Evolutionary conservation across 2,888 invertebrate species (phyloP).

Genomic region (Eubasilissa splendida): DNA sequence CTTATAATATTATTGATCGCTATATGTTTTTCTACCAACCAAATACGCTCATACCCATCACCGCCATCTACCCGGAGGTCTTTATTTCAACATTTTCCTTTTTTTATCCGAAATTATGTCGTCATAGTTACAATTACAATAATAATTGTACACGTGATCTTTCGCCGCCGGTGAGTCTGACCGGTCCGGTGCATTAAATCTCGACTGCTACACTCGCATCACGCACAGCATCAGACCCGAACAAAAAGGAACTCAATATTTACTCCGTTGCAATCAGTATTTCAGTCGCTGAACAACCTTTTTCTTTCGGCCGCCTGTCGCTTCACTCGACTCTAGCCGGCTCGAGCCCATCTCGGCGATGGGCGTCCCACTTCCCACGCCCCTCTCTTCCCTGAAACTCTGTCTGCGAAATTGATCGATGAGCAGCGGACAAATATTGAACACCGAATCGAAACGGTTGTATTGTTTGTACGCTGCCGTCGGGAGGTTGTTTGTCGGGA

Average conservation of each 20-base stretch:
- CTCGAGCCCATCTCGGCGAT: slow-evolving; percentile 16
- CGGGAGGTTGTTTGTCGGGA: not conserved
- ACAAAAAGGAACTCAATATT: not conserved
- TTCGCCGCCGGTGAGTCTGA: slow-evolving; percentile 42
- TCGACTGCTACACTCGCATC: not conserved
- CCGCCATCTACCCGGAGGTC: not conserved
- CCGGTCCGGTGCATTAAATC: slow-evolving; percentile 26
- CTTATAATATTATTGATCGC: too few species aligned
- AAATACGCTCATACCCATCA: not conserved
- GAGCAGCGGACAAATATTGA: not conserved
- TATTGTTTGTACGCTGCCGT: not conserved
- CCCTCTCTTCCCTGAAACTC: slow-evolving; percentile 35
- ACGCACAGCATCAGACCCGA: slow-evolving; percentile 1
- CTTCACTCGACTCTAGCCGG: not conserved
- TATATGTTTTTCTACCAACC: too few species aligned
- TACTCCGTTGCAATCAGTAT: not conserved
- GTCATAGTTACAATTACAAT: slow-evolving; percentile 19
- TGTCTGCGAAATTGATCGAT: not conserved
- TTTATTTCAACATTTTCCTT: not conserved
- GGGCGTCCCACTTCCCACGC: slow-evolving; percentile 43
- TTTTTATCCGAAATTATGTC: not conserved
- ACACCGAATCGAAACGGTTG: slow-evolving; percentile 7
- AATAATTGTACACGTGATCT: slow-evolving; percentile 13
- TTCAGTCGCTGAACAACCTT: not conserved
- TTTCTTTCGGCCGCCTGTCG: not conserved